These are phyloP conservation scores for Amblyopsis rosae DNA, from an alignment of 2,113 vertebrate genomes.

Conservation along the genomic window DNA sequence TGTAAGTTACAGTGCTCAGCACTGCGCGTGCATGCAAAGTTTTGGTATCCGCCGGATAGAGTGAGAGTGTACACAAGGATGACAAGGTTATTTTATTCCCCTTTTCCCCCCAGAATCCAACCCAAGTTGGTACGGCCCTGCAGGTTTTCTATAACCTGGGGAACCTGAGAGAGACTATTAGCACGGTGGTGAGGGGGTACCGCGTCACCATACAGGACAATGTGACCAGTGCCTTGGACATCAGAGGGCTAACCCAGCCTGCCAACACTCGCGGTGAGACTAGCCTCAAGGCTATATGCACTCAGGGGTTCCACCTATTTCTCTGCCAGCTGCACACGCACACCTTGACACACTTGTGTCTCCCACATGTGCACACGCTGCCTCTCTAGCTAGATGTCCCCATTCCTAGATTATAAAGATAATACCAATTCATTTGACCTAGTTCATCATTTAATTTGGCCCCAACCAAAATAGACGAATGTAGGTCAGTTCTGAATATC, in stretches of 20 bases:
- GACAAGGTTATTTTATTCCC: background rate
- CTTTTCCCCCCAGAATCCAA: conserved; percentile 83
- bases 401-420: conserved; percentile 1
- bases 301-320: background rate
- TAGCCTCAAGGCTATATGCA: background rate
- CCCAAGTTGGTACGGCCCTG: conserved; percentile 94
- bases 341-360: background rate
- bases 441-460: conserved; percentile 1
- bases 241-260: conserved; percentile 90
- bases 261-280: conserved; percentile 81
- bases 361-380: background rate
- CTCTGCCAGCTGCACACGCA: background rate
- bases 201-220: conserved; percentile 84
- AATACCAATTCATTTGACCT: background rate
- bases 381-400: background rate
- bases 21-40: background rate
- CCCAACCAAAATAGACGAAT: background rate
- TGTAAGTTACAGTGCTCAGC: conserved; percentile 17
- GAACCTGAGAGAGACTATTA: conserved; percentile 86
- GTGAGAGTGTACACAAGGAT: too few species aligned
- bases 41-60: background rate
- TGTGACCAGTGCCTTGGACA: conserved; percentile 86
- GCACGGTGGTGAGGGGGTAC: conserved; percentile 86
- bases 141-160: conserved; percentile 97
- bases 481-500: background rate